Evolutionary conservation across 1,140 invertebrate genomes (phyloP).

Genomic region (Aporrectodea caliginosa): DNA sequence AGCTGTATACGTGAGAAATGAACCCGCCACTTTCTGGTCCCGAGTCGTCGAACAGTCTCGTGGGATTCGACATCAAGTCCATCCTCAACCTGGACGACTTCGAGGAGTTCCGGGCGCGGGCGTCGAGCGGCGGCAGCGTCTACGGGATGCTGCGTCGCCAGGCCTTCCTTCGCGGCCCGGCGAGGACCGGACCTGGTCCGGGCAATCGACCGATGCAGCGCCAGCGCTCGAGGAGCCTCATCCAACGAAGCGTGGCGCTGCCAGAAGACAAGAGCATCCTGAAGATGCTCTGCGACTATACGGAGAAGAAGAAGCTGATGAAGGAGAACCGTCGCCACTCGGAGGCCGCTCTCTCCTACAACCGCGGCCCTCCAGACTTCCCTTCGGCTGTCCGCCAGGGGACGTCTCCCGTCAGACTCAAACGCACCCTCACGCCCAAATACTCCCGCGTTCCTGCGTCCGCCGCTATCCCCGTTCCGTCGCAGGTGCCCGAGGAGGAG

Average conservation of each 20-base stretch:
- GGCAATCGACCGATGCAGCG: background rate
- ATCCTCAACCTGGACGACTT: constrained; percentile 28
- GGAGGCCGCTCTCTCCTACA: constrained; percentile 2
- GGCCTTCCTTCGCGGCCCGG: background rate
- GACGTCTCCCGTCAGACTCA: background rate
- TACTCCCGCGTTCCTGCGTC: background rate
- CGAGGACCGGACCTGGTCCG: background rate
- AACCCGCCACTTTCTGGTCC: background rate
- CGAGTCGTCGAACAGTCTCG: background rate
- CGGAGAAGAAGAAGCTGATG: constrained; percentile 11
- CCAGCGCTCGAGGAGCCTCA: constrained; percentile 29
- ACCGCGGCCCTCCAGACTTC: background rate
- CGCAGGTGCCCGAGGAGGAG: background rate
- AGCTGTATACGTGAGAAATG: background rate
- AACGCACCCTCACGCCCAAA: constrained; percentile 13
- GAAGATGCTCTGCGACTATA: constrained; percentile 29
- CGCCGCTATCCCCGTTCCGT: background rate
- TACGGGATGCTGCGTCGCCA: constrained; percentile 26
- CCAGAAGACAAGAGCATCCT: constrained; percentile 28
- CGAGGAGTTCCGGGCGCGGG: constrained; percentile 29
- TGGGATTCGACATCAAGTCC: constrained; percentile 9
- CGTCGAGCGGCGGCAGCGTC: constrained; percentile 30
- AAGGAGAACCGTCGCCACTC: constrained; percentile 13
- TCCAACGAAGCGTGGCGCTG: constrained; percentile 9
- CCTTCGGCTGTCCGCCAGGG: background rate